A percentile compares a stretch with the other conserved stretches of the same genome.
Conservation (phyloP, 2,888 invertebrate genomes). For the Melanostoma mellinum region DNA sequence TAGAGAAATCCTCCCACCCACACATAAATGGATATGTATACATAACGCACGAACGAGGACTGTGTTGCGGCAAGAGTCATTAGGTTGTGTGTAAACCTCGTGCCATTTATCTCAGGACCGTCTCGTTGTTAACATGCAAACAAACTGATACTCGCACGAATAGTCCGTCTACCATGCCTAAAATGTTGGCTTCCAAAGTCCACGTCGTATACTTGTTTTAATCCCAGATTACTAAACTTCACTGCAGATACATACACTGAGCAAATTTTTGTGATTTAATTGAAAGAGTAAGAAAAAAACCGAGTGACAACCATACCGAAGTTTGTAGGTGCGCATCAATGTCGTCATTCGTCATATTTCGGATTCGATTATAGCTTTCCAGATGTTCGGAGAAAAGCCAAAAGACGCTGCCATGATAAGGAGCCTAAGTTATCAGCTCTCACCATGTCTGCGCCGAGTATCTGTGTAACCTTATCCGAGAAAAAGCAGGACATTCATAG, state of each 20-base stretch:
- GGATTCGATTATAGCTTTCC: too few relatives aligned
- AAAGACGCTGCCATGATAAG: too few relatives aligned
- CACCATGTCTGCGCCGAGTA: too few relatives aligned
- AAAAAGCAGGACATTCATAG: too few relatives aligned
- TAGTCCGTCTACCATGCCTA: slow-evolving; percentile 5
- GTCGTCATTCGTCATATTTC: too few relatives aligned
- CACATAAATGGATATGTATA: neutral
- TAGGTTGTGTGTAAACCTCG: slow-evolving; percentile 53
- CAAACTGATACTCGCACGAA: slow-evolving; percentile 47
- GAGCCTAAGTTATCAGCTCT: too few relatives aligned
- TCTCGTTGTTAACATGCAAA: slow-evolving; percentile 48
- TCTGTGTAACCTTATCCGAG: too few relatives aligned
- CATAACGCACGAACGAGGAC: neutral
- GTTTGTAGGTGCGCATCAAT: too few relatives aligned
- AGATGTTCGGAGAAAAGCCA: too few relatives aligned
- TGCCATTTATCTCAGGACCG: slow-evolving; percentile 57
- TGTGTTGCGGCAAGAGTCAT: slow-evolving; percentile 8
- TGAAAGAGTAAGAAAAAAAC: too few relatives aligned
- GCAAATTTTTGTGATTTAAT: neutral
- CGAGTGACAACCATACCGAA: too few relatives aligned
- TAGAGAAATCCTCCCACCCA: slow-evolving; percentile 25
- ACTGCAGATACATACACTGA: slow-evolving; percentile 15
- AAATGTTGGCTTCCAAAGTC: slow-evolving; percentile 21
- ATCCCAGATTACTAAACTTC: neutral
- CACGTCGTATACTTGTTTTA: neutral